These are phyloP conservation scores for Poeciliopsis infans DNA, from an alignment of 2,797 vertebrate species.

Conservation along the genomic window DNA sequence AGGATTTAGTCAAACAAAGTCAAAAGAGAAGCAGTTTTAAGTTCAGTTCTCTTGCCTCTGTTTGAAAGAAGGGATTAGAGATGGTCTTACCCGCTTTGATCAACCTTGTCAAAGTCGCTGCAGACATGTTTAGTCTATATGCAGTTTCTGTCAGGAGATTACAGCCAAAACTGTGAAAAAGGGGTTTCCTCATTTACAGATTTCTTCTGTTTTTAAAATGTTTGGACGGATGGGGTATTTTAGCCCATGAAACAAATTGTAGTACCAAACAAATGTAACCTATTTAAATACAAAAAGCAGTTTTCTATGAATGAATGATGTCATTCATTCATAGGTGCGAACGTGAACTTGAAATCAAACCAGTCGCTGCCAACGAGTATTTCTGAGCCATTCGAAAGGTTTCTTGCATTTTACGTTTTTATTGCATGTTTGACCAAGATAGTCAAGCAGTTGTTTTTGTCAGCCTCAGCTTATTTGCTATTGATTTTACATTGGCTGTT, in stretches of 20 bases:
- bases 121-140: neutral
- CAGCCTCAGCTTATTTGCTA: too few species aligned
- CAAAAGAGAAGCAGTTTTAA: neutral
- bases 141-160: neutral
- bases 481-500: too few species aligned
- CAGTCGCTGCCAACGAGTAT: neutral
- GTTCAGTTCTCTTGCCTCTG: neutral
- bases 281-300: neutral
- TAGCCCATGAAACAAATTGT: neutral
- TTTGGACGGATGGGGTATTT: neutral
- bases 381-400: neutral
- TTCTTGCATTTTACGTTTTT: too few species aligned
- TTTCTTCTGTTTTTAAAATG: neutral
- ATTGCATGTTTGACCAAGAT: too few species aligned
- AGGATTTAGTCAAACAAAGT: conserved; percentile 5
- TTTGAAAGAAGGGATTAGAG: neutral
- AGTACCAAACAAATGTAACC: neutral
- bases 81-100: neutral
- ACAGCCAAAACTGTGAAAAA: neutral
- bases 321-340: neutral
- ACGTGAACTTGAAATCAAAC: neutral
- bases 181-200: neutral
- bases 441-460: too few species aligned
- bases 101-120: neutral
- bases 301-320: neutral